These are phyloP conservation scores for Lasius platythorax DNA, from an alignment of 2,888 invertebrate species.

Conservation along the genomic window DNA sequence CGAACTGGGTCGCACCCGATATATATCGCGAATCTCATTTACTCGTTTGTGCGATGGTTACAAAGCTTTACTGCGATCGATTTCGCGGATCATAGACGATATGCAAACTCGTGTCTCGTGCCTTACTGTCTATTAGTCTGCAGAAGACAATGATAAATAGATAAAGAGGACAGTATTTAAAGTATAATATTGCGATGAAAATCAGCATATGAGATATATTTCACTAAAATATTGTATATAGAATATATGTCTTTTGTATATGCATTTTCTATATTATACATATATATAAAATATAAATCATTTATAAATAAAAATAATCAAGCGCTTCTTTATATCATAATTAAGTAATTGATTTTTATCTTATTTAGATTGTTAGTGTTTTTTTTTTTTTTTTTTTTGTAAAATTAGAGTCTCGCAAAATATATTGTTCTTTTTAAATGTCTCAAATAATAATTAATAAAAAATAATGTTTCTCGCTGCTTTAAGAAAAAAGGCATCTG, in stretches of 20 bases:
- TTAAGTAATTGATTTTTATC: neutral
- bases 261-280: neutral
- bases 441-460: neutral
- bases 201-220: slow-evolving; percentile 23
- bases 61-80: slow-evolving; percentile 63
- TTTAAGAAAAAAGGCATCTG: neutral
- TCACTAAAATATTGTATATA: neutral
- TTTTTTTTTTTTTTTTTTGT: neutral
- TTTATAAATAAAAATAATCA: slow-evolving; percentile 6
- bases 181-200: neutral
- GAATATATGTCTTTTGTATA: neutral
- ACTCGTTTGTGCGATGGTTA: slow-evolving; percentile 65
- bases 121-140: slow-evolving; percentile 39
- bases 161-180: slow-evolving; percentile 8
- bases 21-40: slow-evolving; percentile 73
- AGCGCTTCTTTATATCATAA: neutral
- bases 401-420: neutral
- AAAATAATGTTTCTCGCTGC: neutral
- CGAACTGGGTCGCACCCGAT: slow-evolving; percentile 70
- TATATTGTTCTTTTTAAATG: neutral
- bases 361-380: neutral
- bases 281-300: neutral
- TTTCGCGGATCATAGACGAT: slow-evolving; percentile 46
- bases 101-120: slow-evolving; percentile 43
- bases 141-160: slow-evolving; percentile 40